A percentile compares a stretch with the other conserved stretches of the same genome.
Conservation (phyloP, 2,113 vertebrate species). For the Lophura nycthemera region DNA sequence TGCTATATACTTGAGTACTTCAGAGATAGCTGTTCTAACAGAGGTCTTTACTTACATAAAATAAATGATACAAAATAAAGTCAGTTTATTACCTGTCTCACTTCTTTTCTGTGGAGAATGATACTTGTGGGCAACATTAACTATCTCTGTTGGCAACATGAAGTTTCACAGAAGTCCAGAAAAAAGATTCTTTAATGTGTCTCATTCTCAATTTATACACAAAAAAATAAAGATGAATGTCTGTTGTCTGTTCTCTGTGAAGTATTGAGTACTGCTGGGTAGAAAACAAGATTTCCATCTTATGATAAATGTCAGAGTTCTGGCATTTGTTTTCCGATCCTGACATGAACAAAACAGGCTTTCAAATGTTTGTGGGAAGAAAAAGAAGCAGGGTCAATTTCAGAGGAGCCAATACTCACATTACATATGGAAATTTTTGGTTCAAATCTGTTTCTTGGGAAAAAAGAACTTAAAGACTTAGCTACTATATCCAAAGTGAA, state of each 20-base stretch:
- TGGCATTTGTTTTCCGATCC: not conserved
- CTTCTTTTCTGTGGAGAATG: not conserved
- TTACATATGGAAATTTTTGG: not conserved
- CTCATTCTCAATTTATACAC: slow-evolving; percentile 16
- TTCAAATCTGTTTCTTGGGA: not conserved
- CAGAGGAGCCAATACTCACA: not conserved
- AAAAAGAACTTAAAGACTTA: not conserved
- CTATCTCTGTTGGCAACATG: not conserved
- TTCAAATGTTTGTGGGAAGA: not conserved
- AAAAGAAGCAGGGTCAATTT: not conserved
- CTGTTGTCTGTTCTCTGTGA: not conserved
- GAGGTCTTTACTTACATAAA: not conserved
- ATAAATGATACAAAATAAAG: not conserved
- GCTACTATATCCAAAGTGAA: not conserved
- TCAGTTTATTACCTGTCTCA: not conserved
- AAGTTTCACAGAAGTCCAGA: not conserved
- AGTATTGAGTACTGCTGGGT: not conserved
- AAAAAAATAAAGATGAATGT: slow-evolving; percentile 35
- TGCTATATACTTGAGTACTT: not conserved
- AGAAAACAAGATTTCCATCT: slow-evolving; percentile 33
- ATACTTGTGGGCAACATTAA: not conserved
- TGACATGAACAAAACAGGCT: slow-evolving; percentile 16
- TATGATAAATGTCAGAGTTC: slow-evolving; percentile 40
- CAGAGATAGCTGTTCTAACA: not conserved
- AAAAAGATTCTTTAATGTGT: not conserved